phyloP scores from a whole-genome alignment of 2,888 invertebrate genomes.

The Drosophila seclusa region DNA sequence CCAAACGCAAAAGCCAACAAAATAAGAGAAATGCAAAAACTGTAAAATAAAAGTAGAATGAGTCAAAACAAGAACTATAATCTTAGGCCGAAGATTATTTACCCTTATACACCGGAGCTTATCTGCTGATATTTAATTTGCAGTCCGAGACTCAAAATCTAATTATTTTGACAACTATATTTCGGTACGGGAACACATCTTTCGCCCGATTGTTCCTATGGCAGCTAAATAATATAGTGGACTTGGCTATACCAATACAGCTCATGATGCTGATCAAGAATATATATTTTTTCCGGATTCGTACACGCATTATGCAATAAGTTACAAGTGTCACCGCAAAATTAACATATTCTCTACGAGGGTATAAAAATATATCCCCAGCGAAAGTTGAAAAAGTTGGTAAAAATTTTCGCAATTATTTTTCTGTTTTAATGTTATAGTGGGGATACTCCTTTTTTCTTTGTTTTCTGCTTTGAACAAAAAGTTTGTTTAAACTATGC shows the following conservation, averaged over 20 bases:
- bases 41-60: not conserved
- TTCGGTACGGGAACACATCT: not conserved
- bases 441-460: conserved; percentile 38
- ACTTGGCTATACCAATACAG: not conserved
- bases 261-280: not conserved
- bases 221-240: conserved; percentile 14
- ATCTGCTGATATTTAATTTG: not conserved
- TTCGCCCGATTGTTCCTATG: not conserved
- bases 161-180: not conserved
- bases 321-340: not conserved
- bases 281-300: not conserved
- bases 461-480: conserved; percentile 63
- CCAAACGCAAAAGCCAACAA: conserved; percentile 37
- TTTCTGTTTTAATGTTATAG: conserved; percentile 78
- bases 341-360: not conserved
- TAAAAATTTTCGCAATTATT: conserved; percentile 78
- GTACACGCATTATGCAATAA: not conserved
- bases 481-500: conserved; percentile 76
- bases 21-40: conserved; percentile 13
- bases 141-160: not conserved
- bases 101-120: not conserved
- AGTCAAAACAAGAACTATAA: conserved; percentile 3
- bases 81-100: not conserved
- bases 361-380: conserved; percentile 11
- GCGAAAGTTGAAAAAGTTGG: conserved; percentile 71